Evolutionary conservation across 2,888 invertebrate species (phyloP).

Genomic region (Hydrotaea diabolus): DNA sequence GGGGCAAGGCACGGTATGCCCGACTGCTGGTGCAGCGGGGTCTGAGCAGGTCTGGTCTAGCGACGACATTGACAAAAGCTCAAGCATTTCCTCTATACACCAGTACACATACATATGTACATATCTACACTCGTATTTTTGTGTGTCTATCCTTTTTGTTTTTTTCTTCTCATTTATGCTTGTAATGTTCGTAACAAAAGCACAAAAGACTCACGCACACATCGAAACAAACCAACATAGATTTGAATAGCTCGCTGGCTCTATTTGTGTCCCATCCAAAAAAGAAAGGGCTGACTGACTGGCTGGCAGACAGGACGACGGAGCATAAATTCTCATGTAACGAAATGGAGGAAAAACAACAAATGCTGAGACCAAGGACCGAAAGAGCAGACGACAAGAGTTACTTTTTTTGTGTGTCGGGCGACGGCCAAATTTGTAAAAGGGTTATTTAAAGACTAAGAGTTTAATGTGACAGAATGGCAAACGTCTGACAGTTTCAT

Average conservation of each 20-base stretch:
- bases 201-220: background rate
- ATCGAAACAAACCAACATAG: background rate
- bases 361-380: background rate
- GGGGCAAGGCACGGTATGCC: too few relatives aligned
- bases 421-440: conserved; percentile 17
- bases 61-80: background rate
- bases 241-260: background rate
- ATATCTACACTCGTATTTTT: too few relatives aligned
- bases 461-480: conserved; percentile 50
- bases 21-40: too few relatives aligned
- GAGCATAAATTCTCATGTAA: background rate
- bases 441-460: conserved; percentile 37
- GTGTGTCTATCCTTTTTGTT: background rate
- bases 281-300: background rate
- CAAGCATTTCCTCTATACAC: background rate
- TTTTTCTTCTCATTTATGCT: background rate
- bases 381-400: conserved; percentile 1
- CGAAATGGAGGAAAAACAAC: background rate
- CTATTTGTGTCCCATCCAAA: background rate
- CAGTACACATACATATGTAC: too few relatives aligned
- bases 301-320: background rate
- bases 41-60: background rate
- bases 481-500: conserved; percentile 56
- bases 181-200: background rate
- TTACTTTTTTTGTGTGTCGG: background rate